phyloP scores from a whole-genome alignment of 2,888 invertebrate genomes.

The Carcina quercana region DNA sequence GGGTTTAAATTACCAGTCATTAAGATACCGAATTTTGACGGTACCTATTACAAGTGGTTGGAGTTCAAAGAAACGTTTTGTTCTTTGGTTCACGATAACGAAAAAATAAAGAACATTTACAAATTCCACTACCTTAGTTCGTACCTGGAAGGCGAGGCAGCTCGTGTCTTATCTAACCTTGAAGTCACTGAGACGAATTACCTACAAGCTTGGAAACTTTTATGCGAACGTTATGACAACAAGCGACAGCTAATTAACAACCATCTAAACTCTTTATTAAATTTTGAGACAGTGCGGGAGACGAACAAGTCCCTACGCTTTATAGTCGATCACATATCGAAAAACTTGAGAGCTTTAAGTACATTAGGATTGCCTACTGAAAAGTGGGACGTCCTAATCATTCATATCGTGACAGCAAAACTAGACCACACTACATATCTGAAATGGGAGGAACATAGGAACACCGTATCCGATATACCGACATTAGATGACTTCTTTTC shows the following conservation, averaged over 20 bases:
- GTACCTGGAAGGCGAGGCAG: conserved; percentile 11
- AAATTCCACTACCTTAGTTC: conserved; percentile 20
- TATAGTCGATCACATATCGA: conserved; percentile 12
- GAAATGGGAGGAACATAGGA: conserved; percentile 18
- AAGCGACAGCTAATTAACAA: conserved; percentile 8
- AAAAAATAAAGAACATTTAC: conserved; percentile 15
- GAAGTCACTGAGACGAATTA: conserved; percentile 7
- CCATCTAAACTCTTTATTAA: conserved; percentile 10
- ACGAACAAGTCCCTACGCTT: conserved; percentile 4
- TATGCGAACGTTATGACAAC: conserved; percentile 11
- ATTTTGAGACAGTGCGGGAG: conserved; percentile 8
- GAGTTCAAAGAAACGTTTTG: conserved; percentile 17
- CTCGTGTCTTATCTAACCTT: conserved; percentile 6
- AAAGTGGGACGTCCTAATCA: conserved; percentile 18
- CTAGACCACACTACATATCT: conserved; percentile 13
- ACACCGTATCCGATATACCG: conserved; percentile 3
- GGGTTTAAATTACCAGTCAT: conserved; percentile 7
- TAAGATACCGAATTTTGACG: conserved; percentile 17
- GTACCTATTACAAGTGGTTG: conserved; percentile 15
- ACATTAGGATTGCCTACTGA: conserved; percentile 16
- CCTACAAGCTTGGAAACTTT: conserved; percentile 7
- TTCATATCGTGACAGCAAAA: conserved; percentile 14
- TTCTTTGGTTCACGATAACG: conserved; percentile 15
- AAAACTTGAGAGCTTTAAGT: conserved; percentile 23
- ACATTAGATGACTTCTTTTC: conserved; percentile 8